A percentile compares a stretch with the other conserved stretches of the same genome.
Conservation (phyloP, 2,797 vertebrate genomes). For the Glyptemys insculpta region DNA sequence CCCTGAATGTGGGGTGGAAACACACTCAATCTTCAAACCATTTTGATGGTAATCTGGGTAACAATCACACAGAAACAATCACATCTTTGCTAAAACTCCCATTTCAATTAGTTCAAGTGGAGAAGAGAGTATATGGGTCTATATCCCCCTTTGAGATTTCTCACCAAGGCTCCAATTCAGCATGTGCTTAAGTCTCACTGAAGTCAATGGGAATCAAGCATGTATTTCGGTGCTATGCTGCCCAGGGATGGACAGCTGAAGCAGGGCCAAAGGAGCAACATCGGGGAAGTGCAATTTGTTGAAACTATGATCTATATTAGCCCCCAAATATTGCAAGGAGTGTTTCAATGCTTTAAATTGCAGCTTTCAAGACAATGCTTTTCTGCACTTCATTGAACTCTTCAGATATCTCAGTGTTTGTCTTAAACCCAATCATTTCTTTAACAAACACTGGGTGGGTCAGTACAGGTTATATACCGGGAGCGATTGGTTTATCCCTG, state of each 20-base stretch:
- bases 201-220: background rate
- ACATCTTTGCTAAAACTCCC: background rate
- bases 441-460: background rate
- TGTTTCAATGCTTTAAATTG: background rate
- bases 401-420: background rate
- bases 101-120: background rate
- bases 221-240: background rate
- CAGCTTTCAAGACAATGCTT: background rate
- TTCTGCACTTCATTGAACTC: accelerated
- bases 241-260: background rate
- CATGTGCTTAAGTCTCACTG: background rate
- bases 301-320: background rate
- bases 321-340: background rate
- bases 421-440: background rate
- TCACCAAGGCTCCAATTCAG: background rate
- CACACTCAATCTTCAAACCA: background rate
- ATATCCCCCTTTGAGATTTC: background rate
- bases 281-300: background rate
- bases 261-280: background rate
- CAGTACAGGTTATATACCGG: background rate
- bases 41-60: background rate
- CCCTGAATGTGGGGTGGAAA: too few species aligned
- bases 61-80: background rate
- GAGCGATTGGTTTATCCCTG: background rate
- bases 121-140: background rate